Evolutionary conservation across 1,140 invertebrate species (phyloP).

Genomic region (Uloborus diversus): DNA sequence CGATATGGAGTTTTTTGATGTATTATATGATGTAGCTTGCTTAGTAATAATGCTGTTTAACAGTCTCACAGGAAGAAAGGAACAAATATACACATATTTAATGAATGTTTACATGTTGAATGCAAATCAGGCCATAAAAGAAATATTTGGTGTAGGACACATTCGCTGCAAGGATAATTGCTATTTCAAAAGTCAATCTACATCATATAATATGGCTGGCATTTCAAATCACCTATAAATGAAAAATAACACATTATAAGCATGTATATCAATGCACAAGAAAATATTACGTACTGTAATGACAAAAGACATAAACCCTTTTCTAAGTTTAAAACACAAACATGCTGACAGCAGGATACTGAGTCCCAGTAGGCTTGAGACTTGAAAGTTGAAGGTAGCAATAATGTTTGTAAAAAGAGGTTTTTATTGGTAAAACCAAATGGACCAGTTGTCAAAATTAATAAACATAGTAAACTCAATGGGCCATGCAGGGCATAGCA

Average conservation of each 20-base stretch:
- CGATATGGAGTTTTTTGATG: constrained; percentile 33
- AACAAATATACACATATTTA: constrained; percentile 54
- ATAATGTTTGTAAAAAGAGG: no score
- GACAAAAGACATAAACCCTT: not conserved
- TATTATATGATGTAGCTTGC: constrained; percentile 56
- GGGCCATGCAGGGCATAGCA: no score
- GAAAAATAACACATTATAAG: not conserved
- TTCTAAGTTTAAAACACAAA: no score
- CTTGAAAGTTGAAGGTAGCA: no score
- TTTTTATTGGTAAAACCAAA: no score
- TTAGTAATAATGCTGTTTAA: constrained; percentile 17
- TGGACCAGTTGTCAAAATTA: no score
- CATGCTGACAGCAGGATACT: no score
- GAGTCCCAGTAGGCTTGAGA: no score
- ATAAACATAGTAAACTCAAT: no score
- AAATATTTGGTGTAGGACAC: constrained; percentile 36
- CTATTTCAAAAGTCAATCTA: constrained; percentile 56
- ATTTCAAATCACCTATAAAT: constrained; percentile 30
- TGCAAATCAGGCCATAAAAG: constrained; percentile 44
- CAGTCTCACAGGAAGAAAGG: constrained; percentile 34
- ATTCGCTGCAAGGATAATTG: constrained; percentile 42
- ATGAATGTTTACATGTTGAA: constrained; percentile 41
- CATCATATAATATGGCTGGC: constrained; percentile 46
- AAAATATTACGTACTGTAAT: not conserved
- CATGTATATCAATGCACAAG: not conserved